A percentile compares a stretch with the other conserved stretches of the same genome.
Conservation (phyloP, 2,797 vertebrate species). For the Acanthiza pusilla region DNA sequence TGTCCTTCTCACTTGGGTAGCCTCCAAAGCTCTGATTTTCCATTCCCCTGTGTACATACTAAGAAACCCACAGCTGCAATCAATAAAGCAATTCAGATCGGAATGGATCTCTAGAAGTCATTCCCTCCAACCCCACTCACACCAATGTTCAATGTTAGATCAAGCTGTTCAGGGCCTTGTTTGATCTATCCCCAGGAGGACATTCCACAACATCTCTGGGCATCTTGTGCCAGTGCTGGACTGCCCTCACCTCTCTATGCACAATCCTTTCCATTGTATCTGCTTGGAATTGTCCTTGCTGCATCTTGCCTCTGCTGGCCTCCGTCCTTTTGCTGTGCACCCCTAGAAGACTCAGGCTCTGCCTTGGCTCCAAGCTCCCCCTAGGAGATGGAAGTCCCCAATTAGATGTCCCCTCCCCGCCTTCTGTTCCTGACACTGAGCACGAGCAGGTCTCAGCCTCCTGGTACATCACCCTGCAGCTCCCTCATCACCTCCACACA, state of each 20-base stretch:
- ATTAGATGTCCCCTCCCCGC: too few species aligned
- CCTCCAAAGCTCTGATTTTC: background rate
- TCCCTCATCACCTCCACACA: background rate
- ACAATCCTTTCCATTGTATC: background rate
- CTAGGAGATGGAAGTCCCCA: background rate
- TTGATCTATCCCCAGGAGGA: background rate
- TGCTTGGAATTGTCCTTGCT: background rate
- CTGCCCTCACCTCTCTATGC: background rate
- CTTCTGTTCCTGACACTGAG: background rate
- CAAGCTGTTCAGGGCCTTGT: background rate
- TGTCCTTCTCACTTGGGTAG: background rate
- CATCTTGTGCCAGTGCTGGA: background rate
- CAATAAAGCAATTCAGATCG: background rate
- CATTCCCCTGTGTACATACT: background rate
- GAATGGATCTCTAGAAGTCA: background rate
- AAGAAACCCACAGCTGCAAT: background rate
- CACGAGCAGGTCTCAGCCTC: background rate
- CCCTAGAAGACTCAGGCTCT: background rate
- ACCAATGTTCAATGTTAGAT: background rate
- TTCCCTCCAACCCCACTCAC: background rate
- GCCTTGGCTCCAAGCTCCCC: background rate
- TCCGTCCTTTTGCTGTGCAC: background rate
- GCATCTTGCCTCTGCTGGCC: background rate
- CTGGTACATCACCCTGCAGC: background rate
- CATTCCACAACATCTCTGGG: background rate